Conservation (phyloP, 2,888 invertebrate genomes). For the Mylabris sibirica region DNA sequence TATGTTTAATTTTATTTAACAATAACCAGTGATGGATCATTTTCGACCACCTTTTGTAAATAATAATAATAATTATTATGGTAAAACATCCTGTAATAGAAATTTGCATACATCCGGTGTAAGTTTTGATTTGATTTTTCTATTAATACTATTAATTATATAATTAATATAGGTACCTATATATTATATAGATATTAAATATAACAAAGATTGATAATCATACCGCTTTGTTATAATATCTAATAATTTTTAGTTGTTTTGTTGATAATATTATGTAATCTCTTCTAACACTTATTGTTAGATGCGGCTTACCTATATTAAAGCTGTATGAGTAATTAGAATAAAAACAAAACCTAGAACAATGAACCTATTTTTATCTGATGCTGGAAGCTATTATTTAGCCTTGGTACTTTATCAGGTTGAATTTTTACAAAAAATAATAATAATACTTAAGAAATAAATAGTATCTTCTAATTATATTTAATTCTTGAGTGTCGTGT, state of each 20-base stretch:
- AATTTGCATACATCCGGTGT: slow-evolving; percentile 45
- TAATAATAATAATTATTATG: slow-evolving; percentile 40
- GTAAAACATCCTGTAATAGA: slow-evolving; percentile 42
- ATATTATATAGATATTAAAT: neutral
- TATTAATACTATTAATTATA: too few species aligned
- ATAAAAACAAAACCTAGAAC: neutral
- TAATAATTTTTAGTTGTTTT: neutral
- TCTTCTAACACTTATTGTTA: too few species aligned
- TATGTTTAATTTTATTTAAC: neutral
- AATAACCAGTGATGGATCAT: slow-evolving; percentile 16
- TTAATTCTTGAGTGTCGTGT: neutral
- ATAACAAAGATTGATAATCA: neutral
- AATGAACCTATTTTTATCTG: slow-evolving; percentile 5
- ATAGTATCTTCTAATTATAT: neutral
- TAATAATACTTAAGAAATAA: too few species aligned
- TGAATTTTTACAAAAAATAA: neutral
- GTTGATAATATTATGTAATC: neutral
- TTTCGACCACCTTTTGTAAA: slow-evolving; percentile 40
- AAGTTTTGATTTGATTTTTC: slow-evolving; percentile 23
- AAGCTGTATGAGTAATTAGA: neutral
- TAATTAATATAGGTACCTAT: too few species aligned
- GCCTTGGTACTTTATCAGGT: neutral
- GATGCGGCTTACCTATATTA: too few species aligned
- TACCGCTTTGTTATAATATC: neutral
- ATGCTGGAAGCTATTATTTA: neutral